These are phyloP conservation scores for Hypothenemus hampei DNA, from an alignment of 1,140 invertebrate species.

Conservation along the genomic window DNA sequence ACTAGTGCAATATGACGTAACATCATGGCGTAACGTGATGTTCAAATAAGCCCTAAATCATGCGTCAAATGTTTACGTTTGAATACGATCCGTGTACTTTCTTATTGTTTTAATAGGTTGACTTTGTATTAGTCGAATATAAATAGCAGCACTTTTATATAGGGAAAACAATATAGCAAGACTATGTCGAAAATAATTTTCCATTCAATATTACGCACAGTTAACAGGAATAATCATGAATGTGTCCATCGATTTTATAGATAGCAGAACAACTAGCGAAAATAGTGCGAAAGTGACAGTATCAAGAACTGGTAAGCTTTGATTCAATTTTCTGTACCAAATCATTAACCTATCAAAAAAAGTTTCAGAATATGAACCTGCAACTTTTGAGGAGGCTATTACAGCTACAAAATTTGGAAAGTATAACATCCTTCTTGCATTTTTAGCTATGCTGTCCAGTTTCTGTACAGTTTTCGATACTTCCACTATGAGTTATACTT, in stretches of 20 bases:
- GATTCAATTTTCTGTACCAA: neutral
- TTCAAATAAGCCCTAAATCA: neutral
- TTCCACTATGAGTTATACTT: slow-evolving; percentile 52
- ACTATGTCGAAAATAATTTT: neutral
- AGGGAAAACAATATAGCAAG: neutral
- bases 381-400: slow-evolving; percentile 43
- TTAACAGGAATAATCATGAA: too few species aligned
- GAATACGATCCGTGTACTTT: neutral
- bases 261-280: slow-evolving; percentile 13
- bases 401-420: slow-evolving; percentile 52
- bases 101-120: neutral
- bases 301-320: slow-evolving; percentile 16
- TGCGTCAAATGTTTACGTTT: neutral
- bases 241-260: slow-evolving; percentile 17
- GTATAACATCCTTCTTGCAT: slow-evolving; percentile 51
- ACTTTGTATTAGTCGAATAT: neutral
- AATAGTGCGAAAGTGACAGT: neutral
- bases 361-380: slow-evolving; percentile 23
- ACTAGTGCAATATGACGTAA: too few species aligned
- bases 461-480: slow-evolving; percentile 50
- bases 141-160: neutral
- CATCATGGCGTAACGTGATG: too few species aligned
- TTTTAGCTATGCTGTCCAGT: slow-evolving; percentile 48
- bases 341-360: neutral
- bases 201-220: too few species aligned